A percentile compares a stretch with the other conserved stretches of the same genome.
These are phyloP conservation scores for Remorina albescens DNA, from an alignment of 2,797 vertebrate genomes.

Conservation along the genomic window DNA sequence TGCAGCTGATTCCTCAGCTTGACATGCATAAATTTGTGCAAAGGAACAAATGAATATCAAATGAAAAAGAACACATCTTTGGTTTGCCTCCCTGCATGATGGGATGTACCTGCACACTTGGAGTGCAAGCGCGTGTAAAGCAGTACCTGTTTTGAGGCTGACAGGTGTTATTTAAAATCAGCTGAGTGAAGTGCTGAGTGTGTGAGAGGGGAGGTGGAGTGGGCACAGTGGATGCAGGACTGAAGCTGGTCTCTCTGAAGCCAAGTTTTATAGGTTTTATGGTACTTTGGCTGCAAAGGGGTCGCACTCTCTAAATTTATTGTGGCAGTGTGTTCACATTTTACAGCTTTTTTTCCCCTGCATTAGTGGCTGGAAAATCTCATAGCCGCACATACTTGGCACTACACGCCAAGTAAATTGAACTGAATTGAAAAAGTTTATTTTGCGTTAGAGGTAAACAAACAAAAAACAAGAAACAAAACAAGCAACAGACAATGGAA, in stretches of 20 bases:
- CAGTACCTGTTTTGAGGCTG: conserved; percentile 17
- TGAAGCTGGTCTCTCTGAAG: background rate
- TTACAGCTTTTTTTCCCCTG: conserved; percentile 46
- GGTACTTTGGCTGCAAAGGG: conserved; percentile 29
- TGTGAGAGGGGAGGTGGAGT: background rate
- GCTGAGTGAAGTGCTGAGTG: conserved; percentile 41
- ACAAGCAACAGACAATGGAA: too few relatives aligned
- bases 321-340: conserved; percentile 39
- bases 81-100: background rate
- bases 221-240: background rate
- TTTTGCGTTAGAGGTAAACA: too few relatives aligned
- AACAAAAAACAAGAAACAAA: too few relatives aligned
- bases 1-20: conserved; percentile 17
- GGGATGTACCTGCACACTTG: background rate
- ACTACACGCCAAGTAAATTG: background rate
- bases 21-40: conserved; percentile 15
- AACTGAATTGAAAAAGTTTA: too few relatives aligned
- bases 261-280: conserved; percentile 27
- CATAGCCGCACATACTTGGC: conserved; percentile 22
- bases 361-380: conserved; percentile 35
- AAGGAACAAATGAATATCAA: conserved; percentile 9
- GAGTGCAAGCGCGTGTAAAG: background rate
- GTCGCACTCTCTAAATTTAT: conserved; percentile 47
- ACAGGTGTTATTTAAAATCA: conserved; percentile 4
- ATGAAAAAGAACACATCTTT: background rate